phyloP scores from a whole-genome alignment of 2,888 invertebrate species.

The Ecdyonurus torrentis region DNA sequence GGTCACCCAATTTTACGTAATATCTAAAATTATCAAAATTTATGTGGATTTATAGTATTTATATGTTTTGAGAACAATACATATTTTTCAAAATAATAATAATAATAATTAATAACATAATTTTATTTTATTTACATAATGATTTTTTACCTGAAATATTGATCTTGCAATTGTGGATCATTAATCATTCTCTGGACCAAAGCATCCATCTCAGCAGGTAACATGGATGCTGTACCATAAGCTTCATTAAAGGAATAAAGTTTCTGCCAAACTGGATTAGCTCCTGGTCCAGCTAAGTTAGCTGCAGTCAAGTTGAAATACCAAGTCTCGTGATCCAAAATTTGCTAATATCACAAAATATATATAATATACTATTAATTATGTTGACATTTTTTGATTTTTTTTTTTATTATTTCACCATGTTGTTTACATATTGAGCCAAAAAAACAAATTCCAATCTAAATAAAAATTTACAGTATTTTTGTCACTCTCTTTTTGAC shows the following conservation, averaged over 20 bases:
- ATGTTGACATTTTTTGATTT: too few relatives aligned
- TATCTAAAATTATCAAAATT: constrained; percentile 28
- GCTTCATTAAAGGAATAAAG: constrained; percentile 57
- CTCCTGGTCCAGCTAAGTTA: constrained; percentile 34
- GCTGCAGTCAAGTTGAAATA: constrained; percentile 62
- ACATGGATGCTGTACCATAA: constrained; percentile 41
- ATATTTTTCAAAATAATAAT: too few relatives aligned
- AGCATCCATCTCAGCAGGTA: constrained; percentile 40
- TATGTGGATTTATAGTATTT: too few relatives aligned
- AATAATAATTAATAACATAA: not conserved
- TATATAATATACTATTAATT: not conserved
- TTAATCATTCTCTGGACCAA: constrained; percentile 41
- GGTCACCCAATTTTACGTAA: constrained; percentile 33
- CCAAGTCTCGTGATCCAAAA: constrained; percentile 50
- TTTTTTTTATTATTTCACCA: too few relatives aligned
- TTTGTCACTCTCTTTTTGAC: too few relatives aligned
- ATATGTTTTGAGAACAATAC: too few relatives aligned
- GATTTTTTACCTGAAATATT: constrained; percentile 27
- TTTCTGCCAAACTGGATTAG: constrained; percentile 51
- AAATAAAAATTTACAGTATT: too few relatives aligned
- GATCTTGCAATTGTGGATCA: constrained; percentile 31
- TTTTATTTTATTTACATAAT: not conserved
- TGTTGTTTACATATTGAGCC: too few relatives aligned
- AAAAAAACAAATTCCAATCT: too few relatives aligned
- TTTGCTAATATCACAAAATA: constrained; percentile 29